phyloP scores from a whole-genome alignment of 2,113 vertebrate genomes.

The Collichthys lucidus region DNA sequence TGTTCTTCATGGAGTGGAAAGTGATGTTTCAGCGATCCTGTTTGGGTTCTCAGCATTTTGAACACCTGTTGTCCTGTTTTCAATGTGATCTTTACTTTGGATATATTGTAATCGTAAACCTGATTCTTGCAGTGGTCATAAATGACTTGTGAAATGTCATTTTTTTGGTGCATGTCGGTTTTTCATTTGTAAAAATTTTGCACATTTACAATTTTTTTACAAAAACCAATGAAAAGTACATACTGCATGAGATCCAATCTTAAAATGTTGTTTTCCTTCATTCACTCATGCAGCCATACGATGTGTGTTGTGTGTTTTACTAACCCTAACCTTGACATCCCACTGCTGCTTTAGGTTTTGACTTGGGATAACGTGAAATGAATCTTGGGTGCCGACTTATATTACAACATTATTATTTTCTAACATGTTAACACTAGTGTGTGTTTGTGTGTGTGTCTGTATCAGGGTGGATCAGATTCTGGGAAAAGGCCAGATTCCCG shows the following conservation, averaged over 20 bases:
- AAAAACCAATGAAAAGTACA: background rate
- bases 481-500: slow-evolving; percentile 95
- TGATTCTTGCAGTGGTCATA: background rate
- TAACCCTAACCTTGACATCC: slow-evolving; percentile 56
- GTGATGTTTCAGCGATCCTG: background rate
- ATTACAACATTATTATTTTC: slow-evolving; percentile 17
- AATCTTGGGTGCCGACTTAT: background rate
- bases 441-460: slow-evolving; percentile 40
- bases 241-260: background rate
- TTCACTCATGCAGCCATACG: background rate
- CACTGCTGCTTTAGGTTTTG: slow-evolving; percentile 59
- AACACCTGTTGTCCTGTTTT: background rate
- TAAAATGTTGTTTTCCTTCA: background rate
- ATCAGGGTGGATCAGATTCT: slow-evolving; percentile 97
- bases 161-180: background rate
- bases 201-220: background rate
- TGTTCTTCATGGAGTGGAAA: background rate
- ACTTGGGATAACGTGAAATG: slow-evolving; percentile 43
- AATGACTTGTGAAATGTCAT: background rate
- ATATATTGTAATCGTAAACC: background rate
- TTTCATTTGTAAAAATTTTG: background rate
- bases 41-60: background rate
- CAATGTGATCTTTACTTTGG: background rate
- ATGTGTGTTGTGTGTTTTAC: slow-evolving; percentile 47
- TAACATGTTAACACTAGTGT: slow-evolving; percentile 29